Evolutionary conservation across 2,888 invertebrate species (phyloP), one percentile per base, ranked within the genome.

Genomic region (Gymnosoma rotundatum): DNA sequence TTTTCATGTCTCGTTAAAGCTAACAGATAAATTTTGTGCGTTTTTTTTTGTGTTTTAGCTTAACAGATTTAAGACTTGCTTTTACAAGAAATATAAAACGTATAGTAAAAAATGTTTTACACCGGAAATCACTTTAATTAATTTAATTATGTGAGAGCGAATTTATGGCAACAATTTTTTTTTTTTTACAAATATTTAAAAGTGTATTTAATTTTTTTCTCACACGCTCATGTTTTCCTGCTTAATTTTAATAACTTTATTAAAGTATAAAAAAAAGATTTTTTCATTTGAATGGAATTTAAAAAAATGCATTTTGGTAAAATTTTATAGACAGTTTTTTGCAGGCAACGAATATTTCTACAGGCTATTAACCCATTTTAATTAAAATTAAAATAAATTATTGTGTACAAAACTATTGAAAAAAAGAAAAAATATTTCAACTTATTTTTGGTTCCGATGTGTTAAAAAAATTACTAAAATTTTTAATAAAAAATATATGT

Each of bases 71-170:
- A 42, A 12, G 12, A 42, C 42, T 32, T 18, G 42, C 2, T 48
- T 69, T 25, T 16, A 50, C 21, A 67, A 67, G 20, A 63, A 21
- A 7, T 14, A 36, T 8, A 32, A 52, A 52, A 18, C 14, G 7
- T 52, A 2, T 10, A 9, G 7, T 36, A 48, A 36, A 61, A 50
- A 8, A 64, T 14, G n/a, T 66, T 36, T 63, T 63, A 52, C 54
- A 70, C 48, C 78, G 78, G 70, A 78, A 72, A 78, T 64, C 7
- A 18, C 21, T 79, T 66, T 61, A 50, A 52, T 78, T 50, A 79
- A 50, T n/a, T n/a, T 48, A 63, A 21, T 48, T 64, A 18, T 72
- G 38, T 66, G 72, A 72, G 56, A 78, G 72, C 78, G 66, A 61
- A 50, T 78, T 78, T 78, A 69, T 69, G 50, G 52, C 76, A 14